These are phyloP conservation scores for Cyprinodon tularosa DNA, from an alignment of 2,113 vertebrate genomes.

Conservation along the genomic window DNA sequence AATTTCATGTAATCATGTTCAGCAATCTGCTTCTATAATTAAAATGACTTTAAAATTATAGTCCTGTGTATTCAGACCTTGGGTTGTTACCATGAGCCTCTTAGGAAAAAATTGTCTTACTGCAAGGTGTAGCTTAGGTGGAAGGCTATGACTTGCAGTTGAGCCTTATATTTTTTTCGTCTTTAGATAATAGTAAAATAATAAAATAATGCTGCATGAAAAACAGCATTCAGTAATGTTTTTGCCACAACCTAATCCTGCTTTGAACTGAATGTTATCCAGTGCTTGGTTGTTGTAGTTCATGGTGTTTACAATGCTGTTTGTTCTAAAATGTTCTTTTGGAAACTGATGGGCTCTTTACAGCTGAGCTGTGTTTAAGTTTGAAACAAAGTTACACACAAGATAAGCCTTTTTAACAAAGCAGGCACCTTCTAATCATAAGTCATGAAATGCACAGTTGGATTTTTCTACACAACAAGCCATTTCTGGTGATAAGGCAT, in stretches of 20 bases:
- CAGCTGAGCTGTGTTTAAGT: neutral
- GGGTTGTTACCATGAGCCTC: too few relatives aligned
- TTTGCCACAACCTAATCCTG: neutral
- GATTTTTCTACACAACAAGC: too few relatives aligned
- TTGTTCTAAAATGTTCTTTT: neutral
- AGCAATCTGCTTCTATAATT: constrained; percentile 5
- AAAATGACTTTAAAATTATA: neutral
- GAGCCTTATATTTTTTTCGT: neutral
- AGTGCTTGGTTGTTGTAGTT: neutral
- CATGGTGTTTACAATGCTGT: neutral
- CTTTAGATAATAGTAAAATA: neutral
- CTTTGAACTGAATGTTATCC: neutral
- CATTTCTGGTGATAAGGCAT: too few relatives aligned
- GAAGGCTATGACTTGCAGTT: neutral
- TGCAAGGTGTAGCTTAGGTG: too few relatives aligned
- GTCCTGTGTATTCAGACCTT: too few relatives aligned
- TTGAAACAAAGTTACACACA: too few relatives aligned
- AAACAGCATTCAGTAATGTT: neutral
- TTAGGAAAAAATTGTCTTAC: too few relatives aligned
- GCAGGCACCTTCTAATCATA: neutral
- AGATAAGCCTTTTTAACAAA: too few relatives aligned
- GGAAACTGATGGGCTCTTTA: neutral
- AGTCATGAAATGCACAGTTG: too few relatives aligned
- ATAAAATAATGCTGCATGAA: neutral
- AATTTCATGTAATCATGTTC: constrained; percentile 16